Evolutionary conservation across 2,113 vertebrate species (phyloP).

Genomic region (Hippocampus barbouri): DNA sequence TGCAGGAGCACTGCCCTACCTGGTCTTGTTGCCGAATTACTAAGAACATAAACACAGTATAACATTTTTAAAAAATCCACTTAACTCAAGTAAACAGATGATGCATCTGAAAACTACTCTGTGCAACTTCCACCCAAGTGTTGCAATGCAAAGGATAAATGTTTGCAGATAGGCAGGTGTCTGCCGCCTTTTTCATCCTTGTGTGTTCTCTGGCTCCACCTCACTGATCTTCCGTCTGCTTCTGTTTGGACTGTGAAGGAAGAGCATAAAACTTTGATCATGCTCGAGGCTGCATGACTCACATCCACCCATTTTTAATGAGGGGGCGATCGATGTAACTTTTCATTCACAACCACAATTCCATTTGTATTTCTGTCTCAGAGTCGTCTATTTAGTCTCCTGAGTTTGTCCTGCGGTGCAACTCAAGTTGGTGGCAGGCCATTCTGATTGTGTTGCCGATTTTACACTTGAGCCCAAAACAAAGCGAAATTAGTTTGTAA

Average conservation of each 20-base stretch:
- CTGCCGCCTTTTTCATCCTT: not conserved
- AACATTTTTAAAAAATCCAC: too few species aligned
- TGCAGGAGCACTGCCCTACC: not conserved
- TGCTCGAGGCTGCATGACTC: conserved; percentile 2
- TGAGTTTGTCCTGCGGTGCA: not conserved
- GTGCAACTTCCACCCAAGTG: not conserved
- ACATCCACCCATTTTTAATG: conserved; percentile 4
- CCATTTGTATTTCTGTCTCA: not conserved
- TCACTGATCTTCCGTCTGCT: not conserved
- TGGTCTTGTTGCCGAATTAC: not conserved
- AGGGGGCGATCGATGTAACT: not conserved
- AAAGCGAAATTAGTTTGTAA: not conserved
- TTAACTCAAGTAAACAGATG: not conserved
- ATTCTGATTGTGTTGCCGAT: not conserved
- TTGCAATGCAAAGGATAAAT: not conserved
- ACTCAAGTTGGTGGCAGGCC: not conserved
- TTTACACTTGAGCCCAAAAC: not conserved
- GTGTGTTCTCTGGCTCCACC: not conserved
- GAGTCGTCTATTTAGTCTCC: not conserved
- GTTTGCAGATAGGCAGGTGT: not conserved
- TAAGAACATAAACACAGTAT: not conserved
- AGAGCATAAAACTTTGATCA: conserved; percentile 7
- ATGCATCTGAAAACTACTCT: not conserved
- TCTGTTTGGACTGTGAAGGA: conserved; percentile 3
- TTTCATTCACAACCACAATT: conserved; percentile 2